A percentile compares a stretch with the other conserved stretches of the same genome.
Conservation (phyloP, 2,797 vertebrate genomes). For the Cygnus olor region DNA sequence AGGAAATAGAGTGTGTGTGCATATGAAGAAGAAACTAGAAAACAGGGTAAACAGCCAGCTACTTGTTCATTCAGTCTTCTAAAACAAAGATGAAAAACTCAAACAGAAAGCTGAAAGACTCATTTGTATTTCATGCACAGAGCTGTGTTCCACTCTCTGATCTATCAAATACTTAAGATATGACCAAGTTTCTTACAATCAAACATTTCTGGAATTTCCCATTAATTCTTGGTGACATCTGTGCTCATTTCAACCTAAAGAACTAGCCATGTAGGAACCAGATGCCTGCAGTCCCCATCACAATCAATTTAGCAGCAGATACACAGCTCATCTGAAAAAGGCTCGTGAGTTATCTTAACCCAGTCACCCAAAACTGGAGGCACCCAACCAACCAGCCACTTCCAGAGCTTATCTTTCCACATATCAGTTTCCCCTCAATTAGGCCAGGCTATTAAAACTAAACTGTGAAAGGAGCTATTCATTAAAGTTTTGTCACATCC, state of each 20-base stretch:
- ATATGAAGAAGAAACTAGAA: background rate
- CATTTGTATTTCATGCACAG: background rate
- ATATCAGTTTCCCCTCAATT: constrained; percentile 58
- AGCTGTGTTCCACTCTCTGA: background rate
- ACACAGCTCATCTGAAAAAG: background rate
- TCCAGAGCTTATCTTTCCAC: constrained; percentile 30
- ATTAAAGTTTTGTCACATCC: constrained; percentile 62
- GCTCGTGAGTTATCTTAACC: background rate
- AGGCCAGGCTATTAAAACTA: constrained; percentile 50
- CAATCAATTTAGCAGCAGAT: background rate
- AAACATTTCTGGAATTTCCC: background rate
- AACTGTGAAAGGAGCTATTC: constrained; percentile 42
- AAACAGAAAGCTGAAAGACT: background rate
- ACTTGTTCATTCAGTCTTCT: background rate
- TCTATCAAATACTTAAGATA: background rate
- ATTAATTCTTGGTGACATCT: background rate
- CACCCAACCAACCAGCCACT: background rate
- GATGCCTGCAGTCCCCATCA: background rate
- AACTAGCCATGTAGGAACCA: background rate
- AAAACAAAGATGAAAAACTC: background rate
- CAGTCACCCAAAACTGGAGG: background rate
- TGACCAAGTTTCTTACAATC: background rate
- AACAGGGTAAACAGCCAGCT: background rate
- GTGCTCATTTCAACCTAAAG: background rate
- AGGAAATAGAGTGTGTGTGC: background rate